A percentile compares a stretch with the other conserved stretches of the same genome.
These are phyloP conservation scores for Eubasilissa regina DNA, from an alignment of 1,140 invertebrate genomes.

Conservation along the genomic window DNA sequence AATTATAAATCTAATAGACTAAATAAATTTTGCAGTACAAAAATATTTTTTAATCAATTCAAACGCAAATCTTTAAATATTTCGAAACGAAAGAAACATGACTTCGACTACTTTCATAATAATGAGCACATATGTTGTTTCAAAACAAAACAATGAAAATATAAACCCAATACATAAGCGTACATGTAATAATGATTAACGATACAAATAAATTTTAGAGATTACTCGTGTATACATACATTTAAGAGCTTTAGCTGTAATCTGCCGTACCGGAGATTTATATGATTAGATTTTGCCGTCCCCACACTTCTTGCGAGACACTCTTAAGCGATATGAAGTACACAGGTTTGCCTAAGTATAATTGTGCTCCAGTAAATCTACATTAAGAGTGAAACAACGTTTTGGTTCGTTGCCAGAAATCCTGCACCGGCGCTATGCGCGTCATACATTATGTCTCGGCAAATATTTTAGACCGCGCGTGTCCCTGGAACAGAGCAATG, in stretches of 20 bases:
- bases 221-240: not conserved
- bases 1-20: too few relatives aligned
- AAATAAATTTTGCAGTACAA: too few relatives aligned
- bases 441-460: not conserved
- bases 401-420: constrained; percentile 57
- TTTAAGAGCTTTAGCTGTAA: constrained; percentile 3
- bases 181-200: too few relatives aligned
- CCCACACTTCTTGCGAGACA: not conserved
- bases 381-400: constrained; percentile 57
- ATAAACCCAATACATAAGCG: too few relatives aligned
- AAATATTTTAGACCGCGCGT: not conserved
- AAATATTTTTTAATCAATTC: too few relatives aligned
- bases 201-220: too few relatives aligned
- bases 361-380: constrained; percentile 54
- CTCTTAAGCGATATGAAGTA: constrained; percentile 31
- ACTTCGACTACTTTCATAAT: too few relatives aligned
- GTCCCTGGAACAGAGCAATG: not conserved
- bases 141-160: too few relatives aligned
- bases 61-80: too few relatives aligned
- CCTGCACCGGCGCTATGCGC: constrained; percentile 4
- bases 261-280: constrained; percentile 31
- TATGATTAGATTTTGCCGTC: constrained; percentile 22
- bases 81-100: too few relatives aligned
- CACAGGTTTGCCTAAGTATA: constrained; percentile 40
- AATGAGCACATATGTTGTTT: too few relatives aligned